A percentile compares a stretch with the other conserved stretches of the same genome.
Evolutionary conservation across 2,113 vertebrate genomes (phyloP).

Genomic region (Parus major): DNA sequence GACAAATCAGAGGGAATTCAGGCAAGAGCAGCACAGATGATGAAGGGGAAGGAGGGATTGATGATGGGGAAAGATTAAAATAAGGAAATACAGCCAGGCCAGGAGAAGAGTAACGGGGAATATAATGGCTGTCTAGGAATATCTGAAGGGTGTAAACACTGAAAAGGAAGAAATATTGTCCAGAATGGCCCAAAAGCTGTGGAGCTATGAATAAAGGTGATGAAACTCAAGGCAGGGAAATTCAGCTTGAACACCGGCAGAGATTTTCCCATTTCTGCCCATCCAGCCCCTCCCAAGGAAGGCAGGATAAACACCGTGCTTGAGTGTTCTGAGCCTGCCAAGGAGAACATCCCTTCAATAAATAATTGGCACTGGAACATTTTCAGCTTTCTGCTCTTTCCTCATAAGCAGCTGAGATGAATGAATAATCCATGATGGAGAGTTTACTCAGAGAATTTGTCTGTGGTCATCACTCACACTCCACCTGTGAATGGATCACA

Average conservation of each 20-base stretch:
- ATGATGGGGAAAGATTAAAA: conserved; percentile 47
- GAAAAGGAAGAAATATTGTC: conserved; percentile 20
- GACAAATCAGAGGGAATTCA: conserved; percentile 38
- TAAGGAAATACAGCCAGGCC: conserved; percentile 10
- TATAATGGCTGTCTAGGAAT: neutral
- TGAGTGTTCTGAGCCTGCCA: neutral
- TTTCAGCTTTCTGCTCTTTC: conserved; percentile 2
- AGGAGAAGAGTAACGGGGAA: neutral
- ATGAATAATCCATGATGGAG: conserved; percentile 43
- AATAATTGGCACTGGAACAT: conserved; percentile 5
- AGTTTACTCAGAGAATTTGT: neutral
- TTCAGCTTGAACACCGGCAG: neutral
- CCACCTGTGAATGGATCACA: neutral
- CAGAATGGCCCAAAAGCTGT: neutral
- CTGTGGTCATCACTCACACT: neutral
- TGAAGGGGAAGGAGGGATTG: conserved; percentile 19
- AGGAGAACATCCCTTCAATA: conserved; percentile 9
- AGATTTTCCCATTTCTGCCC: neutral
- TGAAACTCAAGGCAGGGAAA: neutral
- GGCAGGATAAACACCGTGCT: neutral
- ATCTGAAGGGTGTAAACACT: neutral
- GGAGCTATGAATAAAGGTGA: neutral
- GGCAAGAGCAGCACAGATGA: conserved; percentile 2
- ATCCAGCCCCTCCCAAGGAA: neutral
- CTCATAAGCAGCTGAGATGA: neutral